Evolutionary conservation across 2,113 vertebrate genomes (phyloP).

Genomic region (Isichthys henryi): DNA sequence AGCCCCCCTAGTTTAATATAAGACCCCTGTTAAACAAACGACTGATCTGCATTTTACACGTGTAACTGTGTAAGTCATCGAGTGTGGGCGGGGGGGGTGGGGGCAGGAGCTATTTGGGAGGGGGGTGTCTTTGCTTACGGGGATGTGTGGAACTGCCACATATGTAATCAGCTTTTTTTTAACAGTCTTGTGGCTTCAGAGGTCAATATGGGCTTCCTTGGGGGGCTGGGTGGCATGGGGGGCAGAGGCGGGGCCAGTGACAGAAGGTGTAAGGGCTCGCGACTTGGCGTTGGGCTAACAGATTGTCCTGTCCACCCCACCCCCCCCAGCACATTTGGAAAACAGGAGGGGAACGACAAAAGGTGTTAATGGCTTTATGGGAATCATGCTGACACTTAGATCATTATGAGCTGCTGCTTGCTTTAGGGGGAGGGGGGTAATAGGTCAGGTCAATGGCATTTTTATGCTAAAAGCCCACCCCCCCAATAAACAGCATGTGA

Average conservation of each 20-base stretch:
- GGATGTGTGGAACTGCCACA: conserved; percentile 46
- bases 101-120: conserved; percentile 26
- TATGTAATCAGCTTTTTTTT: conserved; percentile 63
- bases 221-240: conserved; percentile 49
- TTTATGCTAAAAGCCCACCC: conserved; percentile 67
- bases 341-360: conserved; percentile 79
- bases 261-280: conserved; percentile 55
- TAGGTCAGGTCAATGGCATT: conserved; percentile 84
- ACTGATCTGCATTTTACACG: conserved; percentile 67
- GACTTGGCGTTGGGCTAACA: conserved; percentile 63
- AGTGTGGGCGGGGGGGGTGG: conserved; percentile 32
- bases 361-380: conserved; percentile 95
- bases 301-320: conserved; percentile 69
- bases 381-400: conserved; percentile 84
- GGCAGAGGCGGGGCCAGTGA: conserved; percentile 43
- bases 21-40: conserved; percentile 74
- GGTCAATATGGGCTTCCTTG: conserved; percentile 59
- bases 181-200: conserved; percentile 55
- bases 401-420: conserved; percentile 82
- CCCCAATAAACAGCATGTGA: conserved; percentile 12
- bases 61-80: conserved; percentile 68
- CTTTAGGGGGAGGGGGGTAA: conserved; percentile 79
- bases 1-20: conserved; percentile 66
- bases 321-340: conserved; percentile 74
- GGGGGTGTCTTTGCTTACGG: conserved; percentile 41